Evolutionary conservation across 1,140 invertebrate species (phyloP).

Genomic region (Himalopsyche phryganea): DNA sequence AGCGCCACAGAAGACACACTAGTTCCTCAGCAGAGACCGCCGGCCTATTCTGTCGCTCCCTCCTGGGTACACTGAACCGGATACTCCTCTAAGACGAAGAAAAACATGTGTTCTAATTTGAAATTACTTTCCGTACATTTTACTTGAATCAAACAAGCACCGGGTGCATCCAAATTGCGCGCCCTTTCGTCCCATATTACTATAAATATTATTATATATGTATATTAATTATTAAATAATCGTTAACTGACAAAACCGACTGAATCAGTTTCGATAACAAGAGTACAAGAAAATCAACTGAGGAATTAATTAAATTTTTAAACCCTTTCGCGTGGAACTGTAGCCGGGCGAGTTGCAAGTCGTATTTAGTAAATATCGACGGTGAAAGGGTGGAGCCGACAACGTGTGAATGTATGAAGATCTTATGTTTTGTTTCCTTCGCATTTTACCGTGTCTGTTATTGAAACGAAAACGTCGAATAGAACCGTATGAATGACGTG

Average conservation of each 20-base stretch:
- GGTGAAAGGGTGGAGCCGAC: neutral
- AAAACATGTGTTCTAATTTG: no score
- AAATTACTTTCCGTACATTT: no score
- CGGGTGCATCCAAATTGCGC: constrained; percentile 4
- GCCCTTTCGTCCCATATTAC: neutral
- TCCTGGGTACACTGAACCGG: constrained; percentile 34
- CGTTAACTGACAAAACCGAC: neutral
- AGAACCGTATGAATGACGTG: constrained; percentile 2
- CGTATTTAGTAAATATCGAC: no score
- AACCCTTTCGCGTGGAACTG: no score
- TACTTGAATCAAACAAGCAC: neutral
- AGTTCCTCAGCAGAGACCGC: constrained; percentile 16
- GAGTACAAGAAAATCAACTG: constrained; percentile 5
- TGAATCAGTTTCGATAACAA: constrained; percentile 3
- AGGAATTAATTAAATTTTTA: neutral
- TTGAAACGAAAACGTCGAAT: no score
- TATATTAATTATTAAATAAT: neutral
- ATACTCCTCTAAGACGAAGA: neutral
- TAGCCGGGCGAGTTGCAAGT: no score
- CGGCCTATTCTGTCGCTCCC: constrained; percentile 28
- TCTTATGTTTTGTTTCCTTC: constrained; percentile 1
- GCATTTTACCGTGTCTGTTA: neutral
- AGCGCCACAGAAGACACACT: constrained; percentile 13
- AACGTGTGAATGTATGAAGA: neutral
- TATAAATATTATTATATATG: constrained; percentile 2